Evolutionary conservation across 2,113 vertebrate species (phyloP), one percentile per base, ranked within the genome.

Genomic region (Psittacus erithacus): DNA sequence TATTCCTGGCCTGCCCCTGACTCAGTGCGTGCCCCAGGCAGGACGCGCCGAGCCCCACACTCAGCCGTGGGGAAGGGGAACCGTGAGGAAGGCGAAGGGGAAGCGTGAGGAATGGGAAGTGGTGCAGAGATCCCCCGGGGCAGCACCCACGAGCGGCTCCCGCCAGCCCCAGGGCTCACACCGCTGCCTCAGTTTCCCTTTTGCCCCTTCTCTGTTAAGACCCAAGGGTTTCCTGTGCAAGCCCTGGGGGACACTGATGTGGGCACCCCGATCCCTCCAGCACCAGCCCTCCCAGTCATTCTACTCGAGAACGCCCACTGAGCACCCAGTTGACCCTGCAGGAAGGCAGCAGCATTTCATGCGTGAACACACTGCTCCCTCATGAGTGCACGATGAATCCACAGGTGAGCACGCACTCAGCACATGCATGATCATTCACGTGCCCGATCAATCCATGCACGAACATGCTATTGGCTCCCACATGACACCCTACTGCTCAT

Each of bases 281-380:
- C 43, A 1, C 20, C 27, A 16, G 12, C 44, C 10, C 57, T 13
- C 6, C 29, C 53, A 1, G 44, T 19, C 46, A 0, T 4, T 24
- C 52, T 27, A 2, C 27, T 14, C 9, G 2, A 22, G 17, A 25
- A 6, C 1, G 3, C 38, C 33, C 8, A 5, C 20, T 17, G 24
- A 55, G 43, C 60, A 39, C 41, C n/a, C 43, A 2, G 19, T 15
- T 5, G 15, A 52, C 8, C 82, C 59, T 7, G 41, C 82, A 31
- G 3, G 10, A 33, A 31, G 39, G 59, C 69, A 20, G 33, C 82
- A 2, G 41, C 11, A 3, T 28, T 7, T 23, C 82, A 7, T 2
- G 24, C 28, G 0, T 2, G 60, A 22, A 28, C 59, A 7, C 10
- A 1, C 27, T 5, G 4, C 49, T 38, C 27, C 5, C 13, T 5